These are phyloP conservation scores for Himalopsyche tibetana DNA, from an alignment of 2,888 invertebrate species.

Conservation along the genomic window DNA sequence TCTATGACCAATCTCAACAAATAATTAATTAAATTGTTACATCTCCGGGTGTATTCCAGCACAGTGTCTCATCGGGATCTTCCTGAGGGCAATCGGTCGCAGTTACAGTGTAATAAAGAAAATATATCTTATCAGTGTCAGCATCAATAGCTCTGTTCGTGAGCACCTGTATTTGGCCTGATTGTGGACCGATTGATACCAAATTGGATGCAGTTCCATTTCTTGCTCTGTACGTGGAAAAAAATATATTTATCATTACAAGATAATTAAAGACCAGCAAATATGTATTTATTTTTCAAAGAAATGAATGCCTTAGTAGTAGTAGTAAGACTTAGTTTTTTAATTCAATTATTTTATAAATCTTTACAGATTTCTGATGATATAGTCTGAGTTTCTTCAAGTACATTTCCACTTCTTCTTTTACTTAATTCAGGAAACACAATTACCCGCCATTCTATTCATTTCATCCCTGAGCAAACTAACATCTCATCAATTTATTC, in stretches of 20 bases:
- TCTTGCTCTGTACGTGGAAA: conserved; percentile 70
- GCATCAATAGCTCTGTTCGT: conserved; percentile 75
- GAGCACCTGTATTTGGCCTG: conserved; percentile 77
- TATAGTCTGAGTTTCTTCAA: not conserved
- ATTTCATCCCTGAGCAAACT: too few relatives aligned
- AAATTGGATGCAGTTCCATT: conserved; percentile 73
- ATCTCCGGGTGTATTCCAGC: conserved; percentile 70
- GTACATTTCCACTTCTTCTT: not conserved
- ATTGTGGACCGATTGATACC: conserved; percentile 74
- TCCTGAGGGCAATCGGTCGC: conserved; percentile 74
- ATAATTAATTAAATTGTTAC: conserved; percentile 69
- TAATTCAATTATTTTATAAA: not conserved
- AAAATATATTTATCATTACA: conserved; percentile 45
- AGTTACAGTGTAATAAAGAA: conserved; percentile 76
- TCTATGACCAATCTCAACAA: too few relatives aligned
- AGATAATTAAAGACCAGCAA: too few relatives aligned
- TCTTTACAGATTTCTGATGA: too few relatives aligned
- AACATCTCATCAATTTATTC: too few relatives aligned
- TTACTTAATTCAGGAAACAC: too few relatives aligned
- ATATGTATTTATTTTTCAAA: too few relatives aligned
- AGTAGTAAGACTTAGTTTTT: too few relatives aligned
- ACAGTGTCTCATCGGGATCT: conserved; percentile 69
- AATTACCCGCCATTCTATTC: too few relatives aligned
- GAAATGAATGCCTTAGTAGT: too few relatives aligned
- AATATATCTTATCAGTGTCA: conserved; percentile 72